Base-by-base conservation (phyloP, 2,888 invertebrate species). In the Sminthurinus aureus region DNA sequence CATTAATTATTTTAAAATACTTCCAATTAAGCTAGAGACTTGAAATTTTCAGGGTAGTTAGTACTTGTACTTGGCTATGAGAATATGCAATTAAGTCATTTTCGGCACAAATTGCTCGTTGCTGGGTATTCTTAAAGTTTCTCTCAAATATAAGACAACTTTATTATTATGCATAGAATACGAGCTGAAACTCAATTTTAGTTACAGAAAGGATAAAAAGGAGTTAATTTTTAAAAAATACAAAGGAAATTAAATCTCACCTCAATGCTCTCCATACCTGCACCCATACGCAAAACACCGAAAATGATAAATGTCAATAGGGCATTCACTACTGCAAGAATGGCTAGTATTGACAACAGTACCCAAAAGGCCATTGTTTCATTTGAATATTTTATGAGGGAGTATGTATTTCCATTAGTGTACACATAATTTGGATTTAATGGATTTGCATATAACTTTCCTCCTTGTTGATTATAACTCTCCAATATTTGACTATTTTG, bases 221-320 rank as follows among this genome's bases (percentile, higher is more conserved):
- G n/a, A n/a, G n/a, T n/a, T n/a, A n/a, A n/a, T n/a, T n/a, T n/a
- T n/a, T n/a, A n/a, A 50, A 38, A 76, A 3, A 52, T 18, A 38
- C 38, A 22, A n/a, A 22, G 22, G n/a, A 50, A n/a, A 52, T 52
- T 13, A 52, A n/a, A n/a, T 13, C 52, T 52, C 83, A 96, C 92
- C 90, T 97, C 96, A 90, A 97, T 92, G 87, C 95, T 95, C 89
- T 96, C 95, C 93, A 96, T 94, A 11, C 96, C 96, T 84, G 90
- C 89, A 0, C 96, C 96, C 84, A 97, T 92, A 84, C 95, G 92
- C 73, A 97, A 90, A 0, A 96, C 96, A 11, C 94, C 94, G 83
- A 96, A 92, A 81, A 97, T 95, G 0, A 95, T 94, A 69, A 96
- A 92, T 0, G 96, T 96, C 2, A 96, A 91, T 67, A 95, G 91